These are phyloP conservation scores for Holotrichia oblita DNA, from an alignment of 1,140 invertebrate genomes.

Conservation along the genomic window DNA sequence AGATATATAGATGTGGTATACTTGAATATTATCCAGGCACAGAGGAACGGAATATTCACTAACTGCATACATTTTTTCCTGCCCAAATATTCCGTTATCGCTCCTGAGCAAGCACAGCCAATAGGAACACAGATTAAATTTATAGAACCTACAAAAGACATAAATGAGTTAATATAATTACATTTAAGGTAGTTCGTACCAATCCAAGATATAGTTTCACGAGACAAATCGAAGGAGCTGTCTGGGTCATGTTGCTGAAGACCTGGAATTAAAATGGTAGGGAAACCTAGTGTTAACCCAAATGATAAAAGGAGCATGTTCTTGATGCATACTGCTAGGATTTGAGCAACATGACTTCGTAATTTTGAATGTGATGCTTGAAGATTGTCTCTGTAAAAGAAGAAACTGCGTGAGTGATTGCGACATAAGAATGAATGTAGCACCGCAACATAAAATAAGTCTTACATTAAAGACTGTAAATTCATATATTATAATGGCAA, in stretches of 20 bases:
- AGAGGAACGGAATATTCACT: constrained; percentile 75
- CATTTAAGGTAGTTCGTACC: constrained; percentile 44
- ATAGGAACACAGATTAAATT: constrained; percentile 80
- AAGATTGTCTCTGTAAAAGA: neutral
- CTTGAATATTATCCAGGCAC: constrained; percentile 77
- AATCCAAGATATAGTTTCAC: constrained; percentile 79
- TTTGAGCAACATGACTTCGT: constrained; percentile 61
- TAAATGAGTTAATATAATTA: constrained; percentile 8
- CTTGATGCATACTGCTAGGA: constrained; percentile 71
- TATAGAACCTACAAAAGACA: constrained; percentile 72
- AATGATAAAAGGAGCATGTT: constrained; percentile 73
- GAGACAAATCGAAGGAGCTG: constrained; percentile 66
- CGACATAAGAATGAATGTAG: too few species aligned
- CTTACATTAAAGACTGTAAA: too few species aligned
- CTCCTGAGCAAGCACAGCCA: constrained; percentile 77
- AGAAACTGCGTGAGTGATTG: too few species aligned
- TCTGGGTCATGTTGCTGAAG: constrained; percentile 64
- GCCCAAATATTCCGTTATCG: constrained; percentile 73
- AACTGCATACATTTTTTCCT: constrained; percentile 77
- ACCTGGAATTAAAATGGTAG: constrained; percentile 79
- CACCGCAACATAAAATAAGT: too few species aligned
- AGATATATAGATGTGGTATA: constrained; percentile 68
- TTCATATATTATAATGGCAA: too few species aligned
- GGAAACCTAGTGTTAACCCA: constrained; percentile 79
- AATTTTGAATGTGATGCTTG: neutral